phyloP scores from a whole-genome alignment of 37 sponge, comb jelly and placozoan species.

The Axinella damicornis region DNA sequence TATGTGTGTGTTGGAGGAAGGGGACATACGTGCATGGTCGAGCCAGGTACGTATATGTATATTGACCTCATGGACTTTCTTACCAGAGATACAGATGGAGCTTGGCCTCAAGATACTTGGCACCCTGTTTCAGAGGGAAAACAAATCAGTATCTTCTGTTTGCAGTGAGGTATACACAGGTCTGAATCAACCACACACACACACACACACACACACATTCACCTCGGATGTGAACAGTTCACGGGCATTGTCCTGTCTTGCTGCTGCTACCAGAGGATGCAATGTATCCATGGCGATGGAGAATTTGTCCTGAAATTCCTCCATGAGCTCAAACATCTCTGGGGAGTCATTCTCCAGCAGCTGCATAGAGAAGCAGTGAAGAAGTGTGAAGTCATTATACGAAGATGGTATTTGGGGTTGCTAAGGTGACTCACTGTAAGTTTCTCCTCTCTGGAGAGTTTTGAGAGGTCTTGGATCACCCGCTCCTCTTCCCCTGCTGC shows the following conservation, averaged over 20 bases:
- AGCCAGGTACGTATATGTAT: background rate
- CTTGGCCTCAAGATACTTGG: constrained; percentile 17
- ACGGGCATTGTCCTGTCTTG: background rate
- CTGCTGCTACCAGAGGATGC: background rate
- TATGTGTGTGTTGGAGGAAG: background rate
- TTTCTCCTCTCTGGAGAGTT: constrained; percentile 63
- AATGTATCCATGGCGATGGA: background rate
- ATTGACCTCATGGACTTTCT: no score
- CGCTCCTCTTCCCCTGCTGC: background rate
- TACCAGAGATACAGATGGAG: constrained; percentile 29
- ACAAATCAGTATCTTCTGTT: no score
- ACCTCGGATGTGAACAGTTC: constrained; percentile 6
- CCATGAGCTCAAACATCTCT: constrained; percentile 75
- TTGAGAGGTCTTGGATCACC: constrained; percentile 37
- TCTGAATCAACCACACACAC: no score
- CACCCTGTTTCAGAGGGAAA: constrained; percentile 2
- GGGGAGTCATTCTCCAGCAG: constrained; percentile 62
- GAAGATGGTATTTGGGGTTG: no score
- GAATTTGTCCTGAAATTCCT: constrained; percentile 64
- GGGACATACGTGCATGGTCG: no score
- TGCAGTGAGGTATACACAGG: background rate
- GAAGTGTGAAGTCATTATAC: no score
- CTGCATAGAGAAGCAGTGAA: background rate
- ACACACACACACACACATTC: constrained; percentile 21
- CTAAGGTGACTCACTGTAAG: constrained; percentile 10